These are phyloP conservation scores for Tridacna crocea DNA, from an alignment of 2,888 invertebrate species.

Conservation along the genomic window DNA sequence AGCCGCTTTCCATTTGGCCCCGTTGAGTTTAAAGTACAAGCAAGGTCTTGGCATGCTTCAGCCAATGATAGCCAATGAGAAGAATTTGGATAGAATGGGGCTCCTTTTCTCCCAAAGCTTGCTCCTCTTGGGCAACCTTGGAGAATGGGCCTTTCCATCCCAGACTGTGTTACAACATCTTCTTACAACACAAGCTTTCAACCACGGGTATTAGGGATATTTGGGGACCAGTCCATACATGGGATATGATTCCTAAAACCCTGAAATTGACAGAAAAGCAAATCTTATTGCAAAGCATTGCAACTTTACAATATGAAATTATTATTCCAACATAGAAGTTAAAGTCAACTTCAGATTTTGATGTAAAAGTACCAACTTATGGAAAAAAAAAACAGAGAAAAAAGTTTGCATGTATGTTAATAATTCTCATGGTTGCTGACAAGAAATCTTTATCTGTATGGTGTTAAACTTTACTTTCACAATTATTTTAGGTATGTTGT, in stretches of 20 bases:
- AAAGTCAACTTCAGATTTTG: too few species aligned
- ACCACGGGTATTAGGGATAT: background rate
- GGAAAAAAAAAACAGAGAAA: too few species aligned
- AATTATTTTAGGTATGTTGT: too few species aligned
- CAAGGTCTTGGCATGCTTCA: conserved; percentile 52
- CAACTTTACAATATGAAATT: background rate
- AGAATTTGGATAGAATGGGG: conserved; percentile 45
- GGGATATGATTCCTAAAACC: background rate
- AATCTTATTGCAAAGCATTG: background rate
- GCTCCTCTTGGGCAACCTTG: conserved; percentile 41
- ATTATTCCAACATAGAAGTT: too few species aligned
- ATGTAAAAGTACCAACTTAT: too few species aligned
- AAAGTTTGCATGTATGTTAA: too few species aligned
- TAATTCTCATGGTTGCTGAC: too few species aligned
- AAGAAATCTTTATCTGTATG: too few species aligned
- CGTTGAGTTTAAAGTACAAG: conserved; percentile 40
- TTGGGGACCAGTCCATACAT: background rate
- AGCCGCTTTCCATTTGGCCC: conserved; percentile 50
- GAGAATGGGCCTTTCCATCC: conserved; percentile 52
- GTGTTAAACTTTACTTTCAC: too few species aligned
- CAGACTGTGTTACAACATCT: conserved; percentile 47
- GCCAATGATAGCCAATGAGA: conserved; percentile 53
- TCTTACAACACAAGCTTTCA: background rate
- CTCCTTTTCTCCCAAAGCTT: conserved; percentile 45
- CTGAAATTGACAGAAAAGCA: background rate